Evolutionary conservation across 2,797 vertebrate genomes (phyloP), one percentile per base, ranked within the genome.

Genomic region (Pangasius djambal): DNA sequence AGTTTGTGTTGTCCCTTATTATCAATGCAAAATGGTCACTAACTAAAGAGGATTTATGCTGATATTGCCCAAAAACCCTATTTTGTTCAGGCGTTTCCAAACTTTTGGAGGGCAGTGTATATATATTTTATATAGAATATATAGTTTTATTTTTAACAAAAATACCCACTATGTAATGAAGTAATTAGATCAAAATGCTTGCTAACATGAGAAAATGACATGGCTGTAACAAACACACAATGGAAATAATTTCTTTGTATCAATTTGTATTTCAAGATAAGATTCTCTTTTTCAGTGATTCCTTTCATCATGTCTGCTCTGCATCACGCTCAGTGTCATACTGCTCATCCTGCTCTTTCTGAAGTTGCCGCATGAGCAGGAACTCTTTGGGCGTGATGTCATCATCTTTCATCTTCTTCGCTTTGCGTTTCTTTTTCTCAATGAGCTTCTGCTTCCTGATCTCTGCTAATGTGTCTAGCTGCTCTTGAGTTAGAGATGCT

Each of bases 341-440:
- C 48, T 89, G 74, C 3, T 75, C 86, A 37, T 83, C 83, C n/a
- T 70, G 65, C 31, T 91, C 89, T 72, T 89, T 22, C 65, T 93
- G 93, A 70, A 93, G 91, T 37, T 91, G 89, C 52, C 87, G 92
- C 9, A 92, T 92, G 91, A 94, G 86, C 72, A 96, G 90, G 59
- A 94, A 95, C 13, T 92, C 93, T 91, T 93, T 92, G 28, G 96
- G 95, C 0, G 89, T 93, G 72, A 95, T 0, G 0, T 96, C 94
- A 40, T 94, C 74, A 0, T 94, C 90, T 0, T 93, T 91, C 1
- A 0, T 9, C 78, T 87, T 75, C 86, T 70, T 93, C 0, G 75
- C 0, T 87, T 94, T 96, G 72, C 77, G 92, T 63, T 93, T 94
- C 90, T 94, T 96, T 89, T 93, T 94, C 40, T 93, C 94, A 1